These are phyloP conservation scores for Drosophila subquinaria DNA, from an alignment of 2,888 invertebrate genomes.

Conservation along the genomic window DNA sequence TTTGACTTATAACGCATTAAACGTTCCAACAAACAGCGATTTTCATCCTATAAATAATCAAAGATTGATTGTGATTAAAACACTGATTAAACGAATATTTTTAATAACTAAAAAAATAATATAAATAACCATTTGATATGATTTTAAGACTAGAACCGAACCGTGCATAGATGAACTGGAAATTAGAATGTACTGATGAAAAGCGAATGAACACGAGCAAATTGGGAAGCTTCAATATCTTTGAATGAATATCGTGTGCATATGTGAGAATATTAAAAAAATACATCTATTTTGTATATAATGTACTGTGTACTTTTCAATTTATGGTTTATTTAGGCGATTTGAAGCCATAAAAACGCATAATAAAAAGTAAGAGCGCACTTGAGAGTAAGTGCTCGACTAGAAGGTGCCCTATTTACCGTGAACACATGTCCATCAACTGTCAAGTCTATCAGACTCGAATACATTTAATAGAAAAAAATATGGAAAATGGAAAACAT, in stretches of 20 bases:
- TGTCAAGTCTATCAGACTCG: not conserved
- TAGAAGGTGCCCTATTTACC: slow-evolving; percentile 5
- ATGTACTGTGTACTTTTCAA: not conserved
- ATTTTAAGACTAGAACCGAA: slow-evolving; percentile 10
- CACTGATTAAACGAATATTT: not conserved
- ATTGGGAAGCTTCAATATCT: slow-evolving; percentile 3
- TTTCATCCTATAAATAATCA: slow-evolving; percentile 91
- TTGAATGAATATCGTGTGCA: not conserved
- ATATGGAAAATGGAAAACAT: slow-evolving; percentile 1
- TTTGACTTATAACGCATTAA: slow-evolving; percentile 96
- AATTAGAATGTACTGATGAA: slow-evolving; percentile 17
- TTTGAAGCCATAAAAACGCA: slow-evolving; percentile 18
- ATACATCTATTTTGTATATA: slow-evolving; percentile 8
- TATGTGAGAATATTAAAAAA: slow-evolving; percentile 3
- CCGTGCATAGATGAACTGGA: slow-evolving; percentile 8
- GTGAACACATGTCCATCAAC: not conserved
- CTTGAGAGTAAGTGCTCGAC: not conserved
- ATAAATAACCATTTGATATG: not conserved
- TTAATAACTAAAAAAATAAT: not conserved
- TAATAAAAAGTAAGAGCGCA: slow-evolving; percentile 5
- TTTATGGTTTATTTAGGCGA: slow-evolving; percentile 9
- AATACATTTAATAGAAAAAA: not conserved
- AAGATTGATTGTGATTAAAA: not conserved
- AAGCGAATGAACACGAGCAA: slow-evolving; percentile 1
- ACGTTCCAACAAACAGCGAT: slow-evolving; percentile 93